Evolutionary conservation across 2,888 invertebrate species (phyloP), one percentile per base, ranked within the genome.

Genomic region (Hydrotaea cyrtoneurina): DNA sequence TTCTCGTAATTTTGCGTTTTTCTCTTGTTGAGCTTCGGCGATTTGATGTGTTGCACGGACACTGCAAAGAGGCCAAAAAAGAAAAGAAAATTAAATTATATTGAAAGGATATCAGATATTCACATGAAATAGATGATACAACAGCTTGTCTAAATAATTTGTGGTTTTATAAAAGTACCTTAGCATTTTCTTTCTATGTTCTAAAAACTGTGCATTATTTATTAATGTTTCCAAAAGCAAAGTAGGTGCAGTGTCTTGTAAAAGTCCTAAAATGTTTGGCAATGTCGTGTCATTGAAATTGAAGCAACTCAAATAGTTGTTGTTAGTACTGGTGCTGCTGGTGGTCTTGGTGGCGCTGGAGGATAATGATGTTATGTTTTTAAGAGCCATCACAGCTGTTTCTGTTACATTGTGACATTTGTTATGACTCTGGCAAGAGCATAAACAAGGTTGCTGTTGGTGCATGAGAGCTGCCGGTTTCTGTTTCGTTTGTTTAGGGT

Each of bases 21-120:
- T 98, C 93, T 97, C 97, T 90, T 97, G 97, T 92, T 98, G 98
- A 26, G 98, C 98, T 92, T 98, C 98, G 0, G 99, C 98, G 86
- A 98, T 95, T 92, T 98, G 97, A 93, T 99, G 99, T 66, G 98
- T 98, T 92, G 98, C 98, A 85, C 97, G 97, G 85, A 97, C 97
- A 93, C 98, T 98, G 93, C 0, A 89, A 88, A 21, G 36, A 76
- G 72, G 81, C n/a, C 46, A 8, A 21, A 8, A 73, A 26, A 17
- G 78, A 50, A 57, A 0, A 66, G 7, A 66, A 78, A 76, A 59
- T 31, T n/a, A 53, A 64, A 15, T 36, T 17, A 13, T 36, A 53
- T 76, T 46, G 19, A 21, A 23, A 69, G 15, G 39, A 19, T 62
- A 11, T 11, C 2, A 21, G 7, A 15, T 15, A 57, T 8, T 57